These are phyloP conservation scores for Eptatretus burgeri DNA, from an alignment of 2,113 vertebrate species.

Conservation along the genomic window DNA sequence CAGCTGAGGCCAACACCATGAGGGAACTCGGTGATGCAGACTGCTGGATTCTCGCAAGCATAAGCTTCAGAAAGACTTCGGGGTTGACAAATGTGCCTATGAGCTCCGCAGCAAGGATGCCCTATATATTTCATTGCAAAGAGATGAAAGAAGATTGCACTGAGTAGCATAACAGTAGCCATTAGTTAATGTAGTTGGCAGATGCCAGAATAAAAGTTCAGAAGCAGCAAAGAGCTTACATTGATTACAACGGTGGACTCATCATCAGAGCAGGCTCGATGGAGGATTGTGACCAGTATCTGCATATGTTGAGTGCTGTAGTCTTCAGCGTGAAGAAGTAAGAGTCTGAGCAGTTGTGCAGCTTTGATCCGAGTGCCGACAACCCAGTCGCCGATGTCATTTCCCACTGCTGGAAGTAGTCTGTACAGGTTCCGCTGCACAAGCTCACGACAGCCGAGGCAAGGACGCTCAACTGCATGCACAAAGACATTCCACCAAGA, in stretches of 20 bases:
- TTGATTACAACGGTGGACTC: conserved; percentile 30
- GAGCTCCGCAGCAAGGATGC: conserved; percentile 29
- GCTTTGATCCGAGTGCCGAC: conserved; percentile 40
- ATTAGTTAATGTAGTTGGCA: not conserved
- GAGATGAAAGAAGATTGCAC: not conserved
- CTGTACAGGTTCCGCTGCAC: conserved; percentile 50
- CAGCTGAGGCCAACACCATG: conserved; percentile 31
- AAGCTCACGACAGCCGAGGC: conserved; percentile 59
- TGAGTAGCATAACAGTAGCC: not conserved
- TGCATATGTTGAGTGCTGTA: conserved; percentile 59
- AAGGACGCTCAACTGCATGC: conserved; percentile 30
- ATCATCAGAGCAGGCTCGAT: conserved; percentile 28
- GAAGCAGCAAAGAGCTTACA: conserved; percentile 20
- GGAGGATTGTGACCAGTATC: conserved; percentile 30
- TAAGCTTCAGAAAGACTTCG: conserved; percentile 38
- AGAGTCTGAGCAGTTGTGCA: conserved; percentile 30
- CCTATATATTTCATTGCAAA: conserved; percentile 4
- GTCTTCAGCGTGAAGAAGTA: conserved; percentile 57
- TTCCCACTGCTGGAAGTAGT: conserved; percentile 39
- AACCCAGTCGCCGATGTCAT: conserved; percentile 55
- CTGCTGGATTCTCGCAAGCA: conserved; percentile 23
- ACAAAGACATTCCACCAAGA: not conserved
- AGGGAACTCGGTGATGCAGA: conserved; percentile 27
- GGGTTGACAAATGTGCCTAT: conserved; percentile 49
- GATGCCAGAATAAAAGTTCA: no score